A percentile compares a stretch with the other conserved stretches of the same genome.
Evolutionary conservation across 30 jellyfish, hydroid and myxozoan species (phyloP).

Genomic region (Rhopilema esculentum): DNA sequence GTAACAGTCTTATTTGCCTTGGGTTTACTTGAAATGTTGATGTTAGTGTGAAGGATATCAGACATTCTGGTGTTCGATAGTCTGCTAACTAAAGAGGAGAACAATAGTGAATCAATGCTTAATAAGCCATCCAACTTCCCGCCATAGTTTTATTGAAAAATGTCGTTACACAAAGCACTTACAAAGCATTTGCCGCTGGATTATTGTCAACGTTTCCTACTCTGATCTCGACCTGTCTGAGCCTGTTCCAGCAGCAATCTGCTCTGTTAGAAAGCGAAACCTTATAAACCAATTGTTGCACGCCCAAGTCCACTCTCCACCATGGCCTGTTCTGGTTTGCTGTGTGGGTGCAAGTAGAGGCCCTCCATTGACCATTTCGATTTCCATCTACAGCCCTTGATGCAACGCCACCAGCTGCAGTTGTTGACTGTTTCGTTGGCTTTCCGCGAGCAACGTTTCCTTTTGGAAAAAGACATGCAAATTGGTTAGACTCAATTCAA

Average conservation of each 20-base stretch:
- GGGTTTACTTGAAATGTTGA: too few species aligned
- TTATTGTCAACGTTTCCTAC: slow-evolving; percentile 51
- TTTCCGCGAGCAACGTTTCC: slow-evolving; percentile 74
- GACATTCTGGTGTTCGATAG: too few species aligned
- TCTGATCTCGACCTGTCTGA: slow-evolving; percentile 41
- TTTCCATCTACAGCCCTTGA: slow-evolving; percentile 75
- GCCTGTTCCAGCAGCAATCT: slow-evolving; percentile 70
- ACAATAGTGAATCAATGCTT: too few species aligned
- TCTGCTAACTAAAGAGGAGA: too few species aligned
- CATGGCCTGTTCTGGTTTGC: slow-evolving; percentile 44
- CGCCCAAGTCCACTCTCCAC: slow-evolving; percentile 77
- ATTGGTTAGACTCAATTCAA: too few species aligned
- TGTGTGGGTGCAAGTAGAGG: slow-evolving; percentile 69
- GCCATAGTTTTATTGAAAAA: too few species aligned
- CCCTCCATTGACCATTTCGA: slow-evolving; percentile 42
- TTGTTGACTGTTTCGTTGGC: slow-evolving; percentile 68
- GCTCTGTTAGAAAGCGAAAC: slow-evolving; percentile 53
- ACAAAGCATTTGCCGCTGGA: slow-evolving; percentile 44
- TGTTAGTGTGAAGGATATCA: too few species aligned
- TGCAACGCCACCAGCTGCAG: slow-evolving; percentile 69
- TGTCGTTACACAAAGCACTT: too few species aligned
- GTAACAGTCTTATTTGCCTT: too few species aligned
- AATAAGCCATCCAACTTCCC: too few species aligned
- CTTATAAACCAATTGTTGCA: slow-evolving; percentile 24
- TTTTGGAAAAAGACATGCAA: background rate